Conservation (phyloP, 2,797 vertebrate species). For the Eospalax fontanierii region DNA sequence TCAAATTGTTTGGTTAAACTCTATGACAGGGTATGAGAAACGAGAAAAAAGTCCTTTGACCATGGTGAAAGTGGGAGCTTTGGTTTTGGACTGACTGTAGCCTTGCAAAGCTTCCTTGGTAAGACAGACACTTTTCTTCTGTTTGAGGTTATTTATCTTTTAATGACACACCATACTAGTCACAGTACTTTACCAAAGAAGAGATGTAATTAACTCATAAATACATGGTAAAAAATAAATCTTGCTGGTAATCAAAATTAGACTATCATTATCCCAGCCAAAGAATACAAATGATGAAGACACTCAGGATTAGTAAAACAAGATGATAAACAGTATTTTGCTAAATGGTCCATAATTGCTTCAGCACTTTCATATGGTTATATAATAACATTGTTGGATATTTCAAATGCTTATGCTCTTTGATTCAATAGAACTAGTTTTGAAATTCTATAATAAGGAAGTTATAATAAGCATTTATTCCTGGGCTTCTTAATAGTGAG, state of each 20-base stretch:
- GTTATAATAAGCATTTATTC: slow-evolving; percentile 32
- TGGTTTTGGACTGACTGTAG: not conserved
- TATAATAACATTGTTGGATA: not conserved
- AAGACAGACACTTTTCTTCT: not conserved
- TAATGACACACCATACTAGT: not conserved
- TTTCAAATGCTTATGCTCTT: slow-evolving; percentile 58
- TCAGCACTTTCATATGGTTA: not conserved
- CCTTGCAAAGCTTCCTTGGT: slow-evolving; percentile 3
- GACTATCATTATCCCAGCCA: not conserved
- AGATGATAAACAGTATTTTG: slow-evolving; percentile 7
- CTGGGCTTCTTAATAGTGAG: not conserved
- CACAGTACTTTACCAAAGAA: slow-evolving; percentile 36
- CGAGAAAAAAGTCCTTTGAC: not conserved
- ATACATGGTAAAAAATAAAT: not conserved
- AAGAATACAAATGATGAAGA: slow-evolving; percentile 42
- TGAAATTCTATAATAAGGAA: slow-evolving; percentile 42
- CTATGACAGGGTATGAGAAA: not conserved
- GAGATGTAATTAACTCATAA: not conserved
- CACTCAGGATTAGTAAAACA: not conserved
- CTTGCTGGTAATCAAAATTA: not conserved
- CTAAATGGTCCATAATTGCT: slow-evolving; percentile 2
- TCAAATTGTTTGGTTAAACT: not conserved
- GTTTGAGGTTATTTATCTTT: not conserved
- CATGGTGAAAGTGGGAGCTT: not conserved
- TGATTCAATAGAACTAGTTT: slow-evolving; percentile 43